These are phyloP conservation scores for Monochamus saltuarius DNA, from an alignment of 1,140 invertebrate genomes.

Conservation along the genomic window DNA sequence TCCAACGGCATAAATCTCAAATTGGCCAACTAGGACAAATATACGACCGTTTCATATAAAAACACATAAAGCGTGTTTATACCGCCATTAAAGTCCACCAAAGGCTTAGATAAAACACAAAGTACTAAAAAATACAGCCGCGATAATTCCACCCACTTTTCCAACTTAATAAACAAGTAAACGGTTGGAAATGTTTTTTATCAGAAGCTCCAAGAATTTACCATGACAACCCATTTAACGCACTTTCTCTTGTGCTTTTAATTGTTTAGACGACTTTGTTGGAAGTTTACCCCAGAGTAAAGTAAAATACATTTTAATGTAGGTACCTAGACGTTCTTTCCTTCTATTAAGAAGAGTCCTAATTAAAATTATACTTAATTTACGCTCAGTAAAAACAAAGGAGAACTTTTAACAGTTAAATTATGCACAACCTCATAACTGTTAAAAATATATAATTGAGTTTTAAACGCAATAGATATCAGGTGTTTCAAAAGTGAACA, in stretches of 20 bases:
- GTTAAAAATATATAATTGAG: no score
- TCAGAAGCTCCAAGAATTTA: neutral
- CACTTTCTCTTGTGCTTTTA: neutral
- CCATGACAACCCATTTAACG: constrained; percentile 6
- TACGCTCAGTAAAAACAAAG: no score
- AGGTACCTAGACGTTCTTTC: no score
- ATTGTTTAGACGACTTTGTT: constrained; percentile 9
- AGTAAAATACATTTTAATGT: no score
- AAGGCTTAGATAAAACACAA: constrained; percentile 28
- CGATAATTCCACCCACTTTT: constrained; percentile 30
- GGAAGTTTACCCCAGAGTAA: neutral
- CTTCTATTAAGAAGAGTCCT: no score
- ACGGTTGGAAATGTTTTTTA: constrained; percentile 15
- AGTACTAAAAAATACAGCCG: constrained; percentile 30
- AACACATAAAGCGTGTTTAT: constrained; percentile 31
- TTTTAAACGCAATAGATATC: no score
- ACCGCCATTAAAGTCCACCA: constrained; percentile 25
- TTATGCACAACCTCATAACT: no score
- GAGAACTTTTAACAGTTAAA: no score
- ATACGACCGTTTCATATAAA: constrained; percentile 30
- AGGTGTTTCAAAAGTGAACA: no score
- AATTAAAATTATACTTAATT: no score
- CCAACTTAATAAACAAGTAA: constrained; percentile 29
- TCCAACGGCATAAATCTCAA: constrained; percentile 18
- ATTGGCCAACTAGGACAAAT: constrained; percentile 26